Evolutionary conservation across 2,113 vertebrate species (phyloP), one percentile per base, ranked within the genome.

Genomic region (Labeo rohita): DNA sequence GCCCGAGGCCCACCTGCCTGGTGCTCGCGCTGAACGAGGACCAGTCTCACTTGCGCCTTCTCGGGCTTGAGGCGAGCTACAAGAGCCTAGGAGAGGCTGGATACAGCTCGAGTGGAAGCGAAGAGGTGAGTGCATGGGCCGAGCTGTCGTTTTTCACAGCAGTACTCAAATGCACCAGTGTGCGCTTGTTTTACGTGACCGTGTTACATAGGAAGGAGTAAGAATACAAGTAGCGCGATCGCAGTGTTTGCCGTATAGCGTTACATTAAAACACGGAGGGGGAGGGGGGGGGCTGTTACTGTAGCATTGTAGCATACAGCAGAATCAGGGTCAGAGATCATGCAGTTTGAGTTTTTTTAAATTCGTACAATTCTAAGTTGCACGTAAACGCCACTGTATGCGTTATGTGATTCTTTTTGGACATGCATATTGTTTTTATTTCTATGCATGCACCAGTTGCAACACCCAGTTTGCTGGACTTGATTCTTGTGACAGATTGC

Each of bases 51-150:
- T 93, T 95, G 92, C 95, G 95, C 91, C 91, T 97, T 85, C 95
- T 96, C 68, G 96, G 96, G 80, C 93, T 97, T 90, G 95, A 95
- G 92, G 95, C 95, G 90, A 96, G 95, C 94, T 95, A 95, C 94
- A 92, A 94, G 93, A 93, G 91, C 92, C 95, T 97, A 83, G 95
- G 92, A 83, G 94, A 95, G 93, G 95, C 93, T 92, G 96, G 93
- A 88, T 97, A 96, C 94, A 95, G 93, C 94, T 96, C 94, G 88
- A 95, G 96, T 94, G 94, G 92, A 88, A 95, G 95, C 90, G 95
- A 95, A 90, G 95, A 95, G 95, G 95, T 95, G 88, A 94, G 93
- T 88, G 88, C 89, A 43, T 72, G 23, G 8, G 4, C 8, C 34
- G 7, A 9, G n/a, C 9, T 16, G 66, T 16, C 21, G 45, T 36